phyloP scores from a whole-genome alignment of 2,888 invertebrate species.

The Standfussiana lucernea region DNA sequence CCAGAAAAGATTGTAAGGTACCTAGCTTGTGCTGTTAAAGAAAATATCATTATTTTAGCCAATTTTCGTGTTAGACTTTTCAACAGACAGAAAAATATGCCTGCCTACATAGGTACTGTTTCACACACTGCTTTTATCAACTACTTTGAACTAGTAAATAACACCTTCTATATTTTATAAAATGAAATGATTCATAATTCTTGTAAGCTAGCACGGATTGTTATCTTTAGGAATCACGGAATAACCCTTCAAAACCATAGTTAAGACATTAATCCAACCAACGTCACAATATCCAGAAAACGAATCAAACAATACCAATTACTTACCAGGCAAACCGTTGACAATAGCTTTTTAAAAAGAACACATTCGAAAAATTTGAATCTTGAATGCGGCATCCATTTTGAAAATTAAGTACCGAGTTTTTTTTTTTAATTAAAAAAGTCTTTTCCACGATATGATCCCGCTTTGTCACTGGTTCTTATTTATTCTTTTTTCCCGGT shows the following conservation, averaged over 20 bases:
- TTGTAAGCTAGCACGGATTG: background rate
- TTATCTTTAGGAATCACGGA: background rate
- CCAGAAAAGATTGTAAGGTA: background rate
- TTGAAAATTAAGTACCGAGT: slow-evolving; percentile 70
- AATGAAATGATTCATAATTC: background rate
- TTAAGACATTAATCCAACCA: background rate
- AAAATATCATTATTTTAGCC: background rate
- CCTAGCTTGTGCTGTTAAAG: background rate
- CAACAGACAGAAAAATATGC: background rate
- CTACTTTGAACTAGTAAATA: background rate
- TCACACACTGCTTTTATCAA: background rate
- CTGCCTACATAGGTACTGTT: background rate
- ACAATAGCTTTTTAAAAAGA: slow-evolving; percentile 63
- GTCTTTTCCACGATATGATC: slow-evolving; percentile 76
- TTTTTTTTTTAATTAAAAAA: slow-evolving; percentile 79
- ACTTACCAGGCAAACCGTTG: slow-evolving; percentile 52
- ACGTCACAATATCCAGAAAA: slow-evolving; percentile 39
- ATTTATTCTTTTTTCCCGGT: slow-evolving; percentile 68
- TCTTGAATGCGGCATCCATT: slow-evolving; percentile 72
- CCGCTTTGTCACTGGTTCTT: slow-evolving; percentile 73
- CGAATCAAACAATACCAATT: slow-evolving; percentile 59
- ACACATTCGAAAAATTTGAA: slow-evolving; percentile 66
- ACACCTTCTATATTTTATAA: background rate
- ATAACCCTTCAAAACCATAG: slow-evolving; percentile 32
- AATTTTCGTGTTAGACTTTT: background rate